Evolutionary conservation across 2,113 vertebrate species (phyloP).

Genomic region (Trematomus loennbergii): DNA sequence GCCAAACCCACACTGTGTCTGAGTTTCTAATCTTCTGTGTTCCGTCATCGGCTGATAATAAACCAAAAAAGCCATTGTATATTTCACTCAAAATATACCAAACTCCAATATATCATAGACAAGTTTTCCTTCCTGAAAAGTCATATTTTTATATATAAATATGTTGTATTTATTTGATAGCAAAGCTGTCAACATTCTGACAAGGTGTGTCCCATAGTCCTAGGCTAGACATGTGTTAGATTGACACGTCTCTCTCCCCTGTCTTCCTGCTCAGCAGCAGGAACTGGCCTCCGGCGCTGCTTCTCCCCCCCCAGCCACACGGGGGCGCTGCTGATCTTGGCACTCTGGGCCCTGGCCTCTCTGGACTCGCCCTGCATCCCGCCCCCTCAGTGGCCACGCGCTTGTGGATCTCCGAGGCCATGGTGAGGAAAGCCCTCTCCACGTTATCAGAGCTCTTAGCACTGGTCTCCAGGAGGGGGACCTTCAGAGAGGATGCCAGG

Average conservation of each 20-base stretch:
- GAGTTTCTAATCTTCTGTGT: neutral
- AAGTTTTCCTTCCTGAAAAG: neutral
- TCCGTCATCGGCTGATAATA: neutral
- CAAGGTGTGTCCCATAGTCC: neutral
- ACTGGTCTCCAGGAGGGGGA: constrained; percentile 97
- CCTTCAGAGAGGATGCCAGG: constrained; percentile 93
- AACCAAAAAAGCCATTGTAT: neutral
- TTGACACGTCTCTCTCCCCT: neutral
- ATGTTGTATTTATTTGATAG: constrained; percentile 2
- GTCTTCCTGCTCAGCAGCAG: constrained; percentile 75
- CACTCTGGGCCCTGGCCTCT: constrained; percentile 65
- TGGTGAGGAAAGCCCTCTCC: constrained; percentile 97
- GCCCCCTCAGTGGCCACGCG: constrained; percentile 86
- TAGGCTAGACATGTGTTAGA: neutral
- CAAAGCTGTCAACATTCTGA: constrained; percentile 37
- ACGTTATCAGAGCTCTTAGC: constrained; percentile 96
- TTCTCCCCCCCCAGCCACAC: constrained; percentile 84
- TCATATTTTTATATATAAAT: neutral
- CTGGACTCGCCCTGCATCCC: constrained; percentile 70
- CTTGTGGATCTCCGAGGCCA: constrained; percentile 98
- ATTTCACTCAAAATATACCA: constrained; percentile 15
- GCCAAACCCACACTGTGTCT: neutral
- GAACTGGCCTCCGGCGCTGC: constrained; percentile 64
- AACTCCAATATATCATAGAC: neutral
- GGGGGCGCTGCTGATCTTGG: constrained; percentile 90